Conservation (phyloP, 1,140 invertebrate species). For the Drosophila novamexicana region DNA sequence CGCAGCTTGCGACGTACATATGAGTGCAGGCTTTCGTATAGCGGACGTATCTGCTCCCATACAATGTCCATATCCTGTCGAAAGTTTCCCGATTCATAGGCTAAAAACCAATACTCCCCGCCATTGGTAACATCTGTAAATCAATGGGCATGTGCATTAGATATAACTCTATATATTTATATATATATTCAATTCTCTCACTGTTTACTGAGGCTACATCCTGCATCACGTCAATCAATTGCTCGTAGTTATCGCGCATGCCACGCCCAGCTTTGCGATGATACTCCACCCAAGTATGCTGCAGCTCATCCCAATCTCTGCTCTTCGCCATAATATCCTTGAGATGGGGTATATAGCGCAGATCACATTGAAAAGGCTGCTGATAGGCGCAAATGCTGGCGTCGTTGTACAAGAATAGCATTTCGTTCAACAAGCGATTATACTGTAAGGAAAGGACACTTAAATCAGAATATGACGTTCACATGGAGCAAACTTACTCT, state of each 20-base stretch:
- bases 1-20: constrained; percentile 94
- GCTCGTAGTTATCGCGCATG: constrained; percentile 92
- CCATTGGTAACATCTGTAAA: constrained; percentile 91
- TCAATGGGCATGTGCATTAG: background rate
- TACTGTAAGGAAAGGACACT: constrained; percentile 87
- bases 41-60: constrained; percentile 92
- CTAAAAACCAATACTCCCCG: constrained; percentile 93
- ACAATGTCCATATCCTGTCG: constrained; percentile 91
- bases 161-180: background rate
- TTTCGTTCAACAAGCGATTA: constrained; percentile 93
- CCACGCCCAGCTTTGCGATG: constrained; percentile 90
- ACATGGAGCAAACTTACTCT: constrained; percentile 87
- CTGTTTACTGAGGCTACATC: constrained; percentile 94
- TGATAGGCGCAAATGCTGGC: constrained; percentile 93
- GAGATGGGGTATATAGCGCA: constrained; percentile 92
- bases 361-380: constrained; percentile 91
- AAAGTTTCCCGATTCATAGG: constrained; percentile 91
- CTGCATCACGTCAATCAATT: constrained; percentile 93
- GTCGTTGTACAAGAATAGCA: constrained; percentile 94
- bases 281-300: constrained; percentile 95
- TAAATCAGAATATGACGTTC: background rate
- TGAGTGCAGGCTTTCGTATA: constrained; percentile 95
- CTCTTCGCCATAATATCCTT: constrained; percentile 89
- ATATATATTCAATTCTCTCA: constrained; percentile 85
- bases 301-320: constrained; percentile 93